Conservation (phyloP, 2,888 invertebrate species). For the Coleophora flavipennella region DNA sequence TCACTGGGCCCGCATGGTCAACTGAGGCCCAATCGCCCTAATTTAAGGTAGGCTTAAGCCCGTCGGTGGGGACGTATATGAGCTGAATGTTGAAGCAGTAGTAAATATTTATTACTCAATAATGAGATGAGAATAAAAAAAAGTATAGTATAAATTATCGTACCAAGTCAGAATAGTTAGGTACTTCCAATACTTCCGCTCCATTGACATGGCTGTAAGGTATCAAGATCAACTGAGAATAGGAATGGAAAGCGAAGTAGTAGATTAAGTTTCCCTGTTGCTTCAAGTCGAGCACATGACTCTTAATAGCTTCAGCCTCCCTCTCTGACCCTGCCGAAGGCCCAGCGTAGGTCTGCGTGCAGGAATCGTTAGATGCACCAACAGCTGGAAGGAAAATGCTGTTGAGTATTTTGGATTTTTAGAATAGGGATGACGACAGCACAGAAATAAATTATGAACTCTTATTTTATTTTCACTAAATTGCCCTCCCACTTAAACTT, state of each 20-base stretch:
- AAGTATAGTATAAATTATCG: slow-evolving; percentile 9
- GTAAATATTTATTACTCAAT: too few species aligned
- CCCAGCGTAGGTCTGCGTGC: slow-evolving; percentile 66
- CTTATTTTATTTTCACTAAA: too few species aligned
- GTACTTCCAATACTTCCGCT: slow-evolving; percentile 26
- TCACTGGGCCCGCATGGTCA: too few species aligned
- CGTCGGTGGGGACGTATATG: too few species aligned
- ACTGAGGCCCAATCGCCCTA: too few species aligned
- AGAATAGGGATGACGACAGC: too few species aligned
- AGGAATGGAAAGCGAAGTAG: slow-evolving; percentile 71
- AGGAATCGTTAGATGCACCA: slow-evolving; percentile 51
- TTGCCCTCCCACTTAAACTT: too few species aligned
- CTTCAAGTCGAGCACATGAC: slow-evolving; percentile 35
- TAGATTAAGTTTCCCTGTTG: slow-evolving; percentile 35
- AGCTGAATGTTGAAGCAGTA: too few species aligned
- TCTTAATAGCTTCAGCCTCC: slow-evolving; percentile 51
- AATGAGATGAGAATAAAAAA: too few species aligned
- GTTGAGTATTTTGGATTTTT: too few species aligned
- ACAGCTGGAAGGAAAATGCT: slow-evolving; percentile 27
- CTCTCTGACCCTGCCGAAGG: slow-evolving; percentile 60
- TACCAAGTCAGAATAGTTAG: slow-evolving; percentile 49
- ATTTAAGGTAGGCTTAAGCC: too few species aligned
- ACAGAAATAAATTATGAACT: too few species aligned
- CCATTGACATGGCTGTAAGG: slow-evolving; percentile 51
- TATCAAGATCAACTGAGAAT: slow-evolving; percentile 62